These are phyloP conservation scores for Zeuzera pyrina DNA, from an alignment of 2,888 invertebrate genomes.

Conservation along the genomic window DNA sequence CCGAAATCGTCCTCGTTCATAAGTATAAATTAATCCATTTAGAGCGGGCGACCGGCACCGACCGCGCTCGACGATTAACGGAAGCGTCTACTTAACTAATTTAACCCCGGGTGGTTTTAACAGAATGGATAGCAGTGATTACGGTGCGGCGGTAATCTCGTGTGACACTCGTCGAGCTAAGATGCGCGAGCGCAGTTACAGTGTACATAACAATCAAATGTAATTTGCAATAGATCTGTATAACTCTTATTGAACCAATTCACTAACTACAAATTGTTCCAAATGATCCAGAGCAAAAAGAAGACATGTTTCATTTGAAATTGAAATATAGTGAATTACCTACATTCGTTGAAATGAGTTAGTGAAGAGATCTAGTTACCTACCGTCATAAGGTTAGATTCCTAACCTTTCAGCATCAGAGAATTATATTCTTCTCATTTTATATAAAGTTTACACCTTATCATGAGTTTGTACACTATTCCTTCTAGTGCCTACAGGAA, in stretches of 20 bases:
- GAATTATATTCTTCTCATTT: too few relatives aligned
- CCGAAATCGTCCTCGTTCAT: slow-evolving; percentile 71
- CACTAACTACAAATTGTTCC: too few relatives aligned
- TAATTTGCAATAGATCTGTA: slow-evolving; percentile 24
- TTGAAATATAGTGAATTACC: too few relatives aligned
- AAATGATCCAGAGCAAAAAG: too few relatives aligned
- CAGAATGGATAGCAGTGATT: slow-evolving; percentile 75
- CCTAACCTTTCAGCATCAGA: too few relatives aligned
- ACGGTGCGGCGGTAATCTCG: slow-evolving; percentile 49
- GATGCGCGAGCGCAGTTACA: slow-evolving; percentile 26
- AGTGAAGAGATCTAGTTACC: too few relatives aligned
- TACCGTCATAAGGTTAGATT: too few relatives aligned
- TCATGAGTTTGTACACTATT: too few relatives aligned
- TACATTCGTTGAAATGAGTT: too few relatives aligned
- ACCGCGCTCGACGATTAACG: slow-evolving; percentile 70
- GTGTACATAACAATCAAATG: neutral
- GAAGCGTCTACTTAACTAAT: slow-evolving; percentile 75
- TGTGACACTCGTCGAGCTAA: slow-evolving; percentile 36
- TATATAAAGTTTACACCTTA: too few relatives aligned
- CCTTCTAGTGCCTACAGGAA: too few relatives aligned
- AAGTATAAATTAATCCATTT: slow-evolving; percentile 75
- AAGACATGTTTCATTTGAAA: too few relatives aligned
- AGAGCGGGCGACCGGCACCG: slow-evolving; percentile 34
- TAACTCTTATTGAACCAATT: neutral
- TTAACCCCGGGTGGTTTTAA: slow-evolving; percentile 74